Percentiles rank a stretch among this genome's conserved stretches.
These are phyloP conservation scores for Anguilla marmorata DNA, from an alignment of 2,797 vertebrate species.

Conservation along the genomic window DNA sequence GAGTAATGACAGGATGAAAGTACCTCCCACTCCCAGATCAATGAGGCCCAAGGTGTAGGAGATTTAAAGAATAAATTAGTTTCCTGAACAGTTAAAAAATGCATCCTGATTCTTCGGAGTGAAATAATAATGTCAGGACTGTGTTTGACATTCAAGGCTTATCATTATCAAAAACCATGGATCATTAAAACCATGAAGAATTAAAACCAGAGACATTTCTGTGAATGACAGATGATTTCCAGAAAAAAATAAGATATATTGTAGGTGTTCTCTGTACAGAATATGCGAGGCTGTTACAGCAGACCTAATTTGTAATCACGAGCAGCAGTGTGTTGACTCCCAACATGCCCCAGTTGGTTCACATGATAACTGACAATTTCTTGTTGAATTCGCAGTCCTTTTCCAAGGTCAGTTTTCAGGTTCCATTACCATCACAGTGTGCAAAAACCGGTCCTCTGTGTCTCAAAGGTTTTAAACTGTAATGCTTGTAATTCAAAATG, in stretches of 20 bases:
- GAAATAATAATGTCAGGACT: neutral
- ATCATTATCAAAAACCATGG: neutral
- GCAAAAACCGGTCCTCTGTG: too few relatives aligned
- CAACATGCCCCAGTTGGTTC: neutral
- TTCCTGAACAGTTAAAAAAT: neutral
- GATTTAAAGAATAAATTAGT: neutral
- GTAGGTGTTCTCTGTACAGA: neutral
- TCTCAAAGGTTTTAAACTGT: neutral
- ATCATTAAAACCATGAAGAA: neutral
- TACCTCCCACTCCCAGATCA: neutral
- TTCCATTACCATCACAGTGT: neutral
- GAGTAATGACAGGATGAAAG: neutral
- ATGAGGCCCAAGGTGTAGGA: neutral
- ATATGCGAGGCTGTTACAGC: neutral
- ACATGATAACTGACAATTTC: neutral
- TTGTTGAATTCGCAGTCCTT: neutral
- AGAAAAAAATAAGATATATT: neutral
- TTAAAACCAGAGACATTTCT: neutral
- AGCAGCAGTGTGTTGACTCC: neutral
- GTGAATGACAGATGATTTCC: neutral
- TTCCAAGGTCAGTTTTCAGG: constrained; percentile 18
- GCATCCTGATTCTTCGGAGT: neutral
- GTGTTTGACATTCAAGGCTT: neutral
- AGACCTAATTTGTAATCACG: neutral
- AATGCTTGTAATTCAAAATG: neutral